Evolutionary conservation across 2,797 vertebrate genomes (phyloP), one percentile per base, ranked within the genome.

Genomic region (Arnoldichthys spilopterus): DNA sequence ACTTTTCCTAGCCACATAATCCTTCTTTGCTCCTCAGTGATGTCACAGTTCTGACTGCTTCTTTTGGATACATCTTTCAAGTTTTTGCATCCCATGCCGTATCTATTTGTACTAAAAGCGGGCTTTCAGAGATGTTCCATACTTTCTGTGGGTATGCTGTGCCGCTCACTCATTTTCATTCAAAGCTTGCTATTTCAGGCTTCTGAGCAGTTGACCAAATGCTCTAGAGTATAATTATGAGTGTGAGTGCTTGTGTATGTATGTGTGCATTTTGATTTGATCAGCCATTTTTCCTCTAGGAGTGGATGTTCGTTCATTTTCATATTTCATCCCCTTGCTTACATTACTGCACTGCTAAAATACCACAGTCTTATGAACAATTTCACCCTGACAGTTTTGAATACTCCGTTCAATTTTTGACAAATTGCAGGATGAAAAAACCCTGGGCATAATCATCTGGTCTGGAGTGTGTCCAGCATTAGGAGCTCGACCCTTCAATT

Each of bases 401-500:
- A 80, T 88, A 88, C 81, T 86, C 91, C 91, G 84, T 86, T 86
- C 79, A 3, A 87, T 88, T 80, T 83, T 82, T 86, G 89, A 91
- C 85, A 90, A 87, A 88, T 72, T 61, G 84, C 87, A 83, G 88
- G 87, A 91, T 90, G 80, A 91, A 91, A 90, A 90, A 82, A 59
- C 87, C 74, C 84, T 82, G 80, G 82, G 75, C 83, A 82, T 87
- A 81, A 82, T 56, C 22, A 74, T 76, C 86, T 59, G 86, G 90
- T 86, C 86, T 91, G 91, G 90, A 92, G 85, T 86, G 85, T 84
- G 86, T 91, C 91, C 92, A 91, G 84, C 62, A 30, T 82, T 82
- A 85, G 88, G 86, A 87, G 90, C 87, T 83, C 86, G 90, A 92
- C 91, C 91, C 89, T 86, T 83, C 88, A 92, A 91, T 92, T 91